phyloP scores from a whole-genome alignment of 2,888 invertebrate species.

The Muschampia plurimacula region DNA sequence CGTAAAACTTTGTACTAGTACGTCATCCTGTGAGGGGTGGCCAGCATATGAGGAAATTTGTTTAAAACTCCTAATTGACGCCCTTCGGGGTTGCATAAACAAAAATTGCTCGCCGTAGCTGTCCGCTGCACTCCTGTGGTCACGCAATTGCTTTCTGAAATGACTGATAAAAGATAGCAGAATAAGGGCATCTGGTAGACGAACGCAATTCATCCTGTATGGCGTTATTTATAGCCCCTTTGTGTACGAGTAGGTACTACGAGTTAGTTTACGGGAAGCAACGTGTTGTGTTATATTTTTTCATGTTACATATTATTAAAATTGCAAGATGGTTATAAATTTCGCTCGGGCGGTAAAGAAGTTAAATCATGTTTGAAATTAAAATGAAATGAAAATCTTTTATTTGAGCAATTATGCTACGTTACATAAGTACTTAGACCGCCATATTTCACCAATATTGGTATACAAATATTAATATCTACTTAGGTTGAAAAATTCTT shows the following conservation, averaged over 20 bases:
- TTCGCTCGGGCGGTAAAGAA: not conserved
- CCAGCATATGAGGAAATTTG: no score
- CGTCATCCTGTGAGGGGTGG: no score
- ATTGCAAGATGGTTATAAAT: not conserved
- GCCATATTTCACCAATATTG: no score
- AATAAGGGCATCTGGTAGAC: conserved; percentile 20
- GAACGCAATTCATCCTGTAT: conserved; percentile 26
- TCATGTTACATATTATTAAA: not conserved
- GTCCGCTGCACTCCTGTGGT: not conserved
- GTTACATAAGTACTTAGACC: no score
- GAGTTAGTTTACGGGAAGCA: not conserved
- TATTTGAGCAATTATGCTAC: no score
- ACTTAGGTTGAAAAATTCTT: no score
- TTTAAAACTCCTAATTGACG: no score
- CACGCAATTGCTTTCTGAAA: not conserved
- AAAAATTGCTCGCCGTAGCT: not conserved
- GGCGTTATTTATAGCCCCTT: conserved; percentile 23
- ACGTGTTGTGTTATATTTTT: conserved; percentile 11
- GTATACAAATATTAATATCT: no score
- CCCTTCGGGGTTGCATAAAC: not conserved
- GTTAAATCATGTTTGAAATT: not conserved
- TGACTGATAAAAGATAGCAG: conserved; percentile 34
- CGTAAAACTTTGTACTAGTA: no score
- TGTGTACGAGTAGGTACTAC: conserved; percentile 1
- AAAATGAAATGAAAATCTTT: no score